Base-by-base conservation (phyloP, 2,888 invertebrate genomes). In the Caenorhabditis macrosperma region DNA sequence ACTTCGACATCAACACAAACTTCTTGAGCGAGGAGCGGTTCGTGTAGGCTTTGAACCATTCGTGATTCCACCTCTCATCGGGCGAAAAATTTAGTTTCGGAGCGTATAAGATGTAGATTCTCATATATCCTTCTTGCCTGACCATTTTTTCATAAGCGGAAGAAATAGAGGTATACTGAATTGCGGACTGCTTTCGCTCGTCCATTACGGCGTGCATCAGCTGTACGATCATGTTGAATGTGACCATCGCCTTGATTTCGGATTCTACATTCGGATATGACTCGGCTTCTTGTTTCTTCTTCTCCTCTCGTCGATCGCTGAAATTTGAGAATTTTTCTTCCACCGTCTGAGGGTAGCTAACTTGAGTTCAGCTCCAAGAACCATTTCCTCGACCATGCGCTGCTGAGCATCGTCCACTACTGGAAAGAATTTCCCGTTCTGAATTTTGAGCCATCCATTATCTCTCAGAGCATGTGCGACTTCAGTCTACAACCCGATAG, bases 41-140 rank as follows among this genome's bases (percentile, higher is more conserved):
- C 4, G 60, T 54, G 46, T 52, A 66, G 1, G 44, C n/a, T 20
- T 59, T 66, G 46, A 64, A 78, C 77, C 77, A 78, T 0, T 44
- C 38, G 0, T 17, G 0, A 22, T 71, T 59, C 71, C 69, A 78
- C n/a, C 9, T 4, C 20, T 26, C 48, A 0, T 57, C 33, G 2
- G n/a, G 6, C 33, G 9, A 38, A 38, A 2, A 69, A 33, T 0
- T 33, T 9, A 7, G 69, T 52, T 0, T 7, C 6, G 2, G 5
- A 0, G 9, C 2, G 22, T 52, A 77, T 24, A 33, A 28, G 1
- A 46, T 5, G 10, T 12, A 20, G 20, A 77, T 57, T 0, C 50
- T 10, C 0, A 2, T 0, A 17, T 63, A 38, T 24, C 41, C 46
- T 30, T 15, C 2, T 0, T 30, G 28, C 1, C n/a, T 30, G 0